phyloP scores from a whole-genome alignment of 2,888 invertebrate species.

The Congeria kusceri region DNA sequence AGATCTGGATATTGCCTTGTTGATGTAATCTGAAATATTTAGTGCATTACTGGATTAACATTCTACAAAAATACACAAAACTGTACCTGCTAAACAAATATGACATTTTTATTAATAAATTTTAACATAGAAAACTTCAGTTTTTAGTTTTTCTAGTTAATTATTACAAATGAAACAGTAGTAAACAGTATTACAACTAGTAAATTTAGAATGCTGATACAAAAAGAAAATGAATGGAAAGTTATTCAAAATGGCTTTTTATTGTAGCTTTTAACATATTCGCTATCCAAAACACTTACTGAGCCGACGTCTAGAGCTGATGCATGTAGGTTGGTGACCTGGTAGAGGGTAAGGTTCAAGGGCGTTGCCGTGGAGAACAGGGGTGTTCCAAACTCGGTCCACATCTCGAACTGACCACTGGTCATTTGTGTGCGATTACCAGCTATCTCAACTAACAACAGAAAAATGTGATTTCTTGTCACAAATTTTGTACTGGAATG shows the following conservation, averaged over 20 bases:
- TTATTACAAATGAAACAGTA: too few relatives aligned
- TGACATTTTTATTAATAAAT: too few relatives aligned
- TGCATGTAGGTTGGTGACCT: slow-evolving; percentile 53
- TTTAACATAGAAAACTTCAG: too few relatives aligned
- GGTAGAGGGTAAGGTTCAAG: slow-evolving; percentile 42
- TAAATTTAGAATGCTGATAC: too few relatives aligned
- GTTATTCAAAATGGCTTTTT: too few relatives aligned
- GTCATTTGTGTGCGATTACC: slow-evolving; percentile 34
- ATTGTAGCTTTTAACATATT: too few relatives aligned
- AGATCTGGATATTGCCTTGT: slow-evolving; percentile 30
- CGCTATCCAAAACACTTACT: slow-evolving; percentile 43
- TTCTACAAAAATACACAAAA: too few relatives aligned
- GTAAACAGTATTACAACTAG: too few relatives aligned
- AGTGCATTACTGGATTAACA: too few relatives aligned
- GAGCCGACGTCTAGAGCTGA: slow-evolving; percentile 50
- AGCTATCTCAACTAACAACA: slow-evolving; percentile 38
- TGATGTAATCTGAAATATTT: slow-evolving; percentile 20
- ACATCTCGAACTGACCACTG: slow-evolving; percentile 37
- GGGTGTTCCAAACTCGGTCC: slow-evolving; percentile 32
- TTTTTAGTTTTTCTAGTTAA: too few relatives aligned
- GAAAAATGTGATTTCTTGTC: neutral
- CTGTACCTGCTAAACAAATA: too few relatives aligned
- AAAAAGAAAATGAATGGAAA: too few relatives aligned
- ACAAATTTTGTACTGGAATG: neutral
- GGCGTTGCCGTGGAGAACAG: slow-evolving; percentile 40